These are phyloP conservation scores for Catostylus mosaicus DNA, from an alignment of 30 jellyfish, hydroid and myxozoan genomes.

Conservation along the genomic window DNA sequence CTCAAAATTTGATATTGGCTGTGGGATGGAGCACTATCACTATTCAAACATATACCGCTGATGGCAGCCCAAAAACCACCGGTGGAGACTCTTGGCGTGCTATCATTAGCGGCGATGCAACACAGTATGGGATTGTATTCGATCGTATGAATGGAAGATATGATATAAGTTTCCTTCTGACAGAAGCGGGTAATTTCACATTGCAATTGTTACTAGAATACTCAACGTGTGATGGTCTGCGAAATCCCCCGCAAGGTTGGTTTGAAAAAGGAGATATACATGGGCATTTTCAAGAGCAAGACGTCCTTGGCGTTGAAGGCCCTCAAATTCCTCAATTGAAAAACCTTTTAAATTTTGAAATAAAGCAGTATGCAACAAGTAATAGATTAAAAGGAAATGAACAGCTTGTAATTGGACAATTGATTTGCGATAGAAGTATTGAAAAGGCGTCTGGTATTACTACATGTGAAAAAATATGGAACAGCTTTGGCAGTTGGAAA, in stretches of 20 bases:
- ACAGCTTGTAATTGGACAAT: too few relatives aligned
- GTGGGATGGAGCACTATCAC: conserved; percentile 12
- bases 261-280: conserved; percentile 33
- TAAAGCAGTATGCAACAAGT: neutral
- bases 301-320: conserved; percentile 38
- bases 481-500: neutral
- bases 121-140: neutral
- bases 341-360: neutral
- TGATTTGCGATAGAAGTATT: too few relatives aligned
- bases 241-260: conserved; percentile 64
- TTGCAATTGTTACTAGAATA: conserved; percentile 20
- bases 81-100: conserved; percentile 71
- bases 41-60: conserved; percentile 17
- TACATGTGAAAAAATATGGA: neutral
- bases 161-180: neutral
- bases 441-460: neutral
- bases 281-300: conserved; percentile 54
- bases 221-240: conserved; percentile 43
- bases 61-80: conserved; percentile 10
- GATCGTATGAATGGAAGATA: conserved; percentile 56
- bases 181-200: conserved; percentile 24
- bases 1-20: neutral
- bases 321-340: neutral
- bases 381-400: too few relatives aligned
- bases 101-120: neutral